phyloP scores from a whole-genome alignment of 2,113 vertebrate genomes.

The Myotis davidii region DNA sequence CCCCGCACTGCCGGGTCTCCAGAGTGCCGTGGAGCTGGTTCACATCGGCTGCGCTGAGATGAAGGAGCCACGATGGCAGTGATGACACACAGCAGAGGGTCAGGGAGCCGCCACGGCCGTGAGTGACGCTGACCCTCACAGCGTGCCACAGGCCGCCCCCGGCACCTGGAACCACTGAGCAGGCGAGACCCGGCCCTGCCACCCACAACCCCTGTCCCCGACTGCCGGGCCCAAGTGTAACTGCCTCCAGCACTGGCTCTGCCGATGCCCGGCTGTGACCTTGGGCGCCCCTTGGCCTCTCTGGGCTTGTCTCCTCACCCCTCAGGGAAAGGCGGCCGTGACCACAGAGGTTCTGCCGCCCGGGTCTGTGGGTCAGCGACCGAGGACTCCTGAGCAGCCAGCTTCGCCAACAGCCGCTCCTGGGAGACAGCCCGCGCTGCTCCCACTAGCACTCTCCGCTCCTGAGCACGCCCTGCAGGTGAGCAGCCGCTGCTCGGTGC shows the following conservation, averaged over 20 bases:
- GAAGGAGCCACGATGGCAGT: too few relatives aligned
- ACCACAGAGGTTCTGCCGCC: background rate
- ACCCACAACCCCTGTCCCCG: fast-evolving
- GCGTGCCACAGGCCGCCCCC: fast-evolving
- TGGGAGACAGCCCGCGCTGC: background rate
- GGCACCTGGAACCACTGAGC: background rate
- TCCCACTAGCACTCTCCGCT: background rate
- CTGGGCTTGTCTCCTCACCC: background rate
- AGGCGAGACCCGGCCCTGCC: too few relatives aligned
- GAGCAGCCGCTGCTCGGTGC: too few relatives aligned
- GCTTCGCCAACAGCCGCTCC: background rate
- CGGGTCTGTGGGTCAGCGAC: background rate
- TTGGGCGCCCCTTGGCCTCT: background rate
- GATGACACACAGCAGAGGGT: too few relatives aligned
- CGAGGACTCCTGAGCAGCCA: background rate
- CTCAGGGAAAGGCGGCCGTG: background rate
- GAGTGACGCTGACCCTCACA: too few relatives aligned
- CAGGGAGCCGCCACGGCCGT: background rate
- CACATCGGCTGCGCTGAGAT: background rate
- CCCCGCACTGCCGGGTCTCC: too few relatives aligned
- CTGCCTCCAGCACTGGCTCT: background rate
- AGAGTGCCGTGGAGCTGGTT: background rate
- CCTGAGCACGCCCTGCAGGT: background rate
- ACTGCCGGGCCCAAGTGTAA: too few relatives aligned
- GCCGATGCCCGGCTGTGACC: background rate